phyloP scores from a whole-genome alignment of 2,888 invertebrate genomes.

The Saturnia japonica region DNA sequence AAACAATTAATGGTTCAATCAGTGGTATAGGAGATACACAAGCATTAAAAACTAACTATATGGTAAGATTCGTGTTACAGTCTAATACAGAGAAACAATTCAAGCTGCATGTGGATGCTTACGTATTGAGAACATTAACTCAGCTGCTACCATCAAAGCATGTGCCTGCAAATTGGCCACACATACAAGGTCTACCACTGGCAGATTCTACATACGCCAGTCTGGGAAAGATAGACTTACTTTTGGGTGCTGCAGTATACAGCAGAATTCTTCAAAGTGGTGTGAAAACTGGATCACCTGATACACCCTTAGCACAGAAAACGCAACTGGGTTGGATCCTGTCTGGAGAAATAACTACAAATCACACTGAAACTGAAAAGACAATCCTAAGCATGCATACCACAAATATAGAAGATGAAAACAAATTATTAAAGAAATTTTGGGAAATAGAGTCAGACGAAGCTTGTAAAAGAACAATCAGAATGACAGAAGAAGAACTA shows the following conservation, averaged over 20 bases:
- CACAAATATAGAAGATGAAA: neutral
- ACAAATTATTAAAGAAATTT: slow-evolving; percentile 26
- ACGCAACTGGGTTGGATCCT: slow-evolving; percentile 1
- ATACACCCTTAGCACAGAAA: too few species aligned
- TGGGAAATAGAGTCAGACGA: slow-evolving; percentile 30
- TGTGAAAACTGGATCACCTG: slow-evolving; percentile 21
- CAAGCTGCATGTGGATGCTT: too few species aligned
- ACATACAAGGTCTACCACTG: too few species aligned
- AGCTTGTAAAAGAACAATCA: slow-evolving; percentile 16
- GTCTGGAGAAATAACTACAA: neutral
- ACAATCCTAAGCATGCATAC: too few species aligned
- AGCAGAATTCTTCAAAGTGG: slow-evolving; percentile 27
- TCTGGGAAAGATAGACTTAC: slow-evolving; percentile 19
- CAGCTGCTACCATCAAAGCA: too few species aligned
- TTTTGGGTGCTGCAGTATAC: slow-evolving; percentile 26
- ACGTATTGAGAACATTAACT: too few species aligned
- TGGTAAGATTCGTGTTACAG: slow-evolving; percentile 28
- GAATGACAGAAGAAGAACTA: slow-evolving; percentile 25
- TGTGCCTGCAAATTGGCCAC: too few species aligned
- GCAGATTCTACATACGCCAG: too few species aligned
- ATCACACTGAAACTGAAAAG: too few species aligned
- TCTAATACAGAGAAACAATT: slow-evolving; percentile 21
- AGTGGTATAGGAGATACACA: slow-evolving; percentile 16
- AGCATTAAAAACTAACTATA: slow-evolving; percentile 20
- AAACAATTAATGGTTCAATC: slow-evolving; percentile 24